Conservation (phyloP, 2,888 invertebrate genomes). For the Anagyrus pseudococci region DNA sequence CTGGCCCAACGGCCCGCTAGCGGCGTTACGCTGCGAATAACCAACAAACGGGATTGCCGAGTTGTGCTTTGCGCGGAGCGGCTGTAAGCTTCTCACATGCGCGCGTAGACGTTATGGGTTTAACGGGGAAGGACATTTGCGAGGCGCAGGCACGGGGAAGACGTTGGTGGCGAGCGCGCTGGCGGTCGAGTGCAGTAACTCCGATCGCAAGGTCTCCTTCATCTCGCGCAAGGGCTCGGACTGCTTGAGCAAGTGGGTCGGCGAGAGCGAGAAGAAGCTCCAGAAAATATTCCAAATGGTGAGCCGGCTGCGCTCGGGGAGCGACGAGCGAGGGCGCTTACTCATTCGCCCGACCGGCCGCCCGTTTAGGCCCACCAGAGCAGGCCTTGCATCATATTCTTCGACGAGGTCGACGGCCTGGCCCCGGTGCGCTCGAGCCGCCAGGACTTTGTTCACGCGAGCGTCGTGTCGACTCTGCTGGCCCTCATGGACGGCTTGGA, state of each 20-base stretch:
- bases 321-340: not conserved
- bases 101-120: too few relatives aligned
- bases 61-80: too few relatives aligned
- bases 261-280: constrained; percentile 89
- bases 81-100: too few relatives aligned
- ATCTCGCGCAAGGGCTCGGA: constrained; percentile 94
- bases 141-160: constrained; percentile 84
- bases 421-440: constrained; percentile 86
- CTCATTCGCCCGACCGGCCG: not conserved
- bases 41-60: too few relatives aligned
- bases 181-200: constrained; percentile 83
- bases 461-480: constrained; percentile 86
- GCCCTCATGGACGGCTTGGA: constrained; percentile 92
- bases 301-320: not conserved
- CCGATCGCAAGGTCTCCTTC: constrained; percentile 81
- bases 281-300: constrained; percentile 84
- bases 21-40: too few relatives aligned
- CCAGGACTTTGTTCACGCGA: constrained; percentile 92
- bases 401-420: constrained; percentile 90
- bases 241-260: constrained; percentile 92
- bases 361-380: constrained; percentile 76
- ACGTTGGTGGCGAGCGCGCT: constrained; percentile 86
- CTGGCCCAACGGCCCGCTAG: too few relatives aligned
- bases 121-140: too few relatives aligned
- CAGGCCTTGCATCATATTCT: constrained; percentile 89